Percentiles rank a stretch among this genome's conserved stretches.
phyloP scores from a whole-genome alignment of 2,888 invertebrate species.

The Melangyna quadrimaculata region DNA sequence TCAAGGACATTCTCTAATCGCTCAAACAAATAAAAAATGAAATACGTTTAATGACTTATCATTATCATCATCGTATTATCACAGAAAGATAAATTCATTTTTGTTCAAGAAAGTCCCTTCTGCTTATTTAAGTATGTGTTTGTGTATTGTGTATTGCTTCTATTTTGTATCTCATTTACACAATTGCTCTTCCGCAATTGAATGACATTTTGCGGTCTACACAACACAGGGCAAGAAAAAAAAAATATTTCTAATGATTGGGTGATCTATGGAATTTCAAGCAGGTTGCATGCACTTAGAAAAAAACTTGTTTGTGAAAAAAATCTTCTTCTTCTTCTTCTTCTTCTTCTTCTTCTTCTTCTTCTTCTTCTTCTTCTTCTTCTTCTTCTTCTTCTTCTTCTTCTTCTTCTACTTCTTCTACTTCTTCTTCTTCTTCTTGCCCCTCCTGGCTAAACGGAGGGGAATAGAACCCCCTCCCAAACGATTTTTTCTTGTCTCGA shows the following conservation, averaged over 20 bases:
- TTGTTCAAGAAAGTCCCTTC: not conserved
- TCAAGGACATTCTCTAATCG: slow-evolving; percentile 23
- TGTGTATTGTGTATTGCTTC: not conserved
- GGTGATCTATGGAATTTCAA: not conserved
- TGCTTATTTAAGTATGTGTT: not conserved
- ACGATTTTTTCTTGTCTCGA: too few relatives aligned
- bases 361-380: too few relatives aligned
- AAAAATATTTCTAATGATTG: not conserved
- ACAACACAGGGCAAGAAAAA: not conserved
- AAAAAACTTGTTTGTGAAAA: not conserved
- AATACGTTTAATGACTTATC: slow-evolving; percentile 3
- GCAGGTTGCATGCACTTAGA: not conserved
- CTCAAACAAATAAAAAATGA: not conserved
- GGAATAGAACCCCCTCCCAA: too few relatives aligned
- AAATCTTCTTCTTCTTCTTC: too few relatives aligned
- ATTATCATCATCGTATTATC: slow-evolving; percentile 1
- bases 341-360: too few relatives aligned
- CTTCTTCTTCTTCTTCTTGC: too few relatives aligned
- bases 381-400: too few relatives aligned
- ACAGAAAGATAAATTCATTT: not conserved
- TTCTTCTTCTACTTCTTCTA: too few relatives aligned
- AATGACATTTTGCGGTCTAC: not conserved
- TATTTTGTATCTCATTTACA: not conserved
- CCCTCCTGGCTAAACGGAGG: too few relatives aligned
- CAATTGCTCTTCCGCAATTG: not conserved